These are phyloP conservation scores for Cranoglanis bouderius DNA, from an alignment of 2,113 vertebrate genomes.

Conservation along the genomic window DNA sequence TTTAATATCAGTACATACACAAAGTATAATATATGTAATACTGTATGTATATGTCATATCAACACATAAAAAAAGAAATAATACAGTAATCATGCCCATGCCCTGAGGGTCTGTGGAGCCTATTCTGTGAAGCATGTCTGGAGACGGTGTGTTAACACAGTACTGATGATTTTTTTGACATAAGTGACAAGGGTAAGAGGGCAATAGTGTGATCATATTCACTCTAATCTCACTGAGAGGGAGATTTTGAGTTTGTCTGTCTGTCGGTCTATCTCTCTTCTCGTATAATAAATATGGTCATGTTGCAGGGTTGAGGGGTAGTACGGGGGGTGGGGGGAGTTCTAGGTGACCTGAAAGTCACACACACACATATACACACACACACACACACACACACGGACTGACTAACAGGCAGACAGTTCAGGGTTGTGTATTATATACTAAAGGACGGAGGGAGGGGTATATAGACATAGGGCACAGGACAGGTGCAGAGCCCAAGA, in stretches of 20 bases:
- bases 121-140: background rate
- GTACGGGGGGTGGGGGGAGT: conserved; percentile 59
- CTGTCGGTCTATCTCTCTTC: background rate
- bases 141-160: background rate
- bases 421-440: conserved; percentile 13
- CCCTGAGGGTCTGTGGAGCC: background rate
- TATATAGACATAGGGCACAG: conserved; percentile 59
- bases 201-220: background rate
- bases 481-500: conserved; percentile 51
- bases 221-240: background rate
- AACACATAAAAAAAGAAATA: background rate
- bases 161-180: background rate
- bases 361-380: conserved; percentile 43
- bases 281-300: conserved; percentile 64
- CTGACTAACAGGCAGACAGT: conserved; percentile 51
- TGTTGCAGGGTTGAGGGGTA: conserved; percentile 2
- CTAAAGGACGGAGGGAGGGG: conserved; percentile 35
- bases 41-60: background rate
- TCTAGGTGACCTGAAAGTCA: conserved; percentile 67
- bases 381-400: conserved; percentile 29
- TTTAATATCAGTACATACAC: background rate
- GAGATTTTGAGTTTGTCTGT: background rate
- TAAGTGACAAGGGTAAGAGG: background rate
- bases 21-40: background rate
- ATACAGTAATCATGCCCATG: background rate